Base-by-base conservation (phyloP, 2,113 vertebrate species). In the Lampris incognitus region DNA sequence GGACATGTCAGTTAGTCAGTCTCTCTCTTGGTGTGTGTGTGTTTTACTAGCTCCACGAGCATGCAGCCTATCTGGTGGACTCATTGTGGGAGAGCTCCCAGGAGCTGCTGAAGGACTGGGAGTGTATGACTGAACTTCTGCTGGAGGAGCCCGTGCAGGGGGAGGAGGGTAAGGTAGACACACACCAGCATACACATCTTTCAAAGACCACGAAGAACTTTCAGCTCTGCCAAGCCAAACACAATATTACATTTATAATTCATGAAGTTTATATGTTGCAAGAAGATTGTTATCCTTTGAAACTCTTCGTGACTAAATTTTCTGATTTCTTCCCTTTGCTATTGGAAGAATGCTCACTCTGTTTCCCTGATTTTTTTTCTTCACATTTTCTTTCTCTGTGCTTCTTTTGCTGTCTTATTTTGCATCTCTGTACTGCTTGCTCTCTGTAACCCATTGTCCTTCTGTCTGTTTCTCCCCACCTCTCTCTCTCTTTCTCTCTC, bases 1-100 rank as follows among this genome's bases (percentile, higher is more conserved):
- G 24, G 24, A 24, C 24, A 24, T 72, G 3, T 74, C 7, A 56
- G 51, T 68, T 37, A 36, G 13, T 71, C 9, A 44, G 8, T 37
- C 11, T 58, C 2, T 58, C 9, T 80, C 37, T 44, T 39, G 69
- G 46, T 42, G 69, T 69, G 54, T 70, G 37, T 52, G n/a, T 65
- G 42, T 63, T 37, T 11, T 58, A 36, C 39, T 46, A 99, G 98
- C 96, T 99, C 82, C 98, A 99, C 5, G 98, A 99, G 85, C 98
- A 99, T 62, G 98, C 97, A 37, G 98, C 98, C 38, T 99, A 99
- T 88, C 91, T 99, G 89, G 98, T 99, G 87, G 98, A 99, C 93
- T 99, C 97, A 68, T 90, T 99, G 87, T 99, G 98, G 98, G 98
- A 99, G 87, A 99, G 98, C 83, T 99, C 98, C 72, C 98, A 99